These are phyloP conservation scores for Melanophora roralis DNA, from an alignment of 2,888 invertebrate species.

Conservation along the genomic window DNA sequence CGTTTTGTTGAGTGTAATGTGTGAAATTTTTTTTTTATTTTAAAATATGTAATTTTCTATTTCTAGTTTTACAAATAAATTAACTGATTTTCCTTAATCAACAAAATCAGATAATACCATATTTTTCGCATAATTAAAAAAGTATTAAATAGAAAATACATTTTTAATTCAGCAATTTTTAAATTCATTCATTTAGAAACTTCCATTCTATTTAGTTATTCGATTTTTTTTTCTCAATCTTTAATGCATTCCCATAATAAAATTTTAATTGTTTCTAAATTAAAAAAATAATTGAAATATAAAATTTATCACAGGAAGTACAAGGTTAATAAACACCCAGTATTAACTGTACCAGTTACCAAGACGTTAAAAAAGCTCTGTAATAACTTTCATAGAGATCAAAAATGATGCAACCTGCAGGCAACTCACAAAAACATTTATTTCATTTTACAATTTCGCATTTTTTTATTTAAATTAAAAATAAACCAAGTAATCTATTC, in stretches of 20 bases:
- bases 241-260: conserved; percentile 54
- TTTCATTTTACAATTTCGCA: no score
- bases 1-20: no score
- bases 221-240: neutral
- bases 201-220: neutral
- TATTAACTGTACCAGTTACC: neutral
- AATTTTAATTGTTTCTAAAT: conserved; percentile 39
- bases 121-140: no score
- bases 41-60: neutral
- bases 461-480: no score
- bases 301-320: conserved; percentile 22
- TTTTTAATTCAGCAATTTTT: no score
- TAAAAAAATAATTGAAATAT: conserved; percentile 3
- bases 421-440: neutral
- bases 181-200: conserved; percentile 34
- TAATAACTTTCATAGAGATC: neutral
- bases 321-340: conserved; percentile 9
- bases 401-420: neutral
- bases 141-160: no score
- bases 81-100: no score
- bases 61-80: no score
- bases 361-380: neutral
- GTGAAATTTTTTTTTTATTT: no score
- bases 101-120: no score
- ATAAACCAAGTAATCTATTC: no score